phyloP scores from a whole-genome alignment of 2,113 vertebrate genomes.

The Zootoca vivipara region DNA sequence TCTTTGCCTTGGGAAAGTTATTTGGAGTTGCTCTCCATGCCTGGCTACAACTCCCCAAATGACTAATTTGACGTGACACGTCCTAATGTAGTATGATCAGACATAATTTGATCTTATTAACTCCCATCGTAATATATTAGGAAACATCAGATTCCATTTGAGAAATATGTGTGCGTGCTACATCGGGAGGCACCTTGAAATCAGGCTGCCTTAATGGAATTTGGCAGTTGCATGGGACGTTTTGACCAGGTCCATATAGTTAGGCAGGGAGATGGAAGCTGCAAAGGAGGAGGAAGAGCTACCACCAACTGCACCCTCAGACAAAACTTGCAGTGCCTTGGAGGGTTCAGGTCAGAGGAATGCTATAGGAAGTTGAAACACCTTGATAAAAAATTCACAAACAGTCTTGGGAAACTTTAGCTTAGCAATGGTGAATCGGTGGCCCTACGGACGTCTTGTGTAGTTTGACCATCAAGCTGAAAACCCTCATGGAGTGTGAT shows the following conservation, averaged over 20 bases:
- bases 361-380: neutral
- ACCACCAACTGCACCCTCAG: neutral
- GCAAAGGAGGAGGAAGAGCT: no score
- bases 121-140: slow-evolving; percentile 71
- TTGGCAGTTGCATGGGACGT: slow-evolving; percentile 56
- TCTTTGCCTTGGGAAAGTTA: slow-evolving; percentile 69
- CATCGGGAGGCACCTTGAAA: slow-evolving; percentile 69
- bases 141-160: slow-evolving; percentile 72
- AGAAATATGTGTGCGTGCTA: slow-evolving; percentile 60
- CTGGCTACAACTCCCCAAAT: slow-evolving; percentile 65
- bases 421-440: neutral
- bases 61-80: slow-evolving; percentile 76
- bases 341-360: neutral
- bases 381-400: neutral
- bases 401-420: neutral
- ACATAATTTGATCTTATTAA: slow-evolving; percentile 77
- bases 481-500: no score
- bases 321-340: neutral
- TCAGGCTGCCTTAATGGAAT: slow-evolving; percentile 60
- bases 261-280: neutral
- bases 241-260: slow-evolving; percentile 23
- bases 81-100: slow-evolving; percentile 76
- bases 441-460: neutral
- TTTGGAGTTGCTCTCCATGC: slow-evolving; percentile 68
- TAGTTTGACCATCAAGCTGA: neutral